Evolutionary conservation across 37 sponge, comb jelly and placozoan species (phyloP).

Genomic region (Hexactinellida sp.): DNA sequence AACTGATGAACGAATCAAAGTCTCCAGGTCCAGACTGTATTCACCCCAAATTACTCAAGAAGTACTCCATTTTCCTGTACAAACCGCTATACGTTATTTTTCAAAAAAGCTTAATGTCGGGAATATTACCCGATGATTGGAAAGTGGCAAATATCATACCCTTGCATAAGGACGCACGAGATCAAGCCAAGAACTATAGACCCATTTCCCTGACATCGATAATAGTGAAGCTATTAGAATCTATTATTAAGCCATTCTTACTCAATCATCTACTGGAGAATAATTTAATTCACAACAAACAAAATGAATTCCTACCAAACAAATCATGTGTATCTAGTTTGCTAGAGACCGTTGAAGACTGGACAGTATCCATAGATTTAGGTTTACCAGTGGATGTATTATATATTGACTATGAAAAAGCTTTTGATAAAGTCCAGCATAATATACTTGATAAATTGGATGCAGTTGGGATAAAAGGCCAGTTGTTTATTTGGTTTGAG

Average conservation of each 20-base stretch:
- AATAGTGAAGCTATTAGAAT: slow-evolving; percentile 23
- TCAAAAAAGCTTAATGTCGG: not conserved
- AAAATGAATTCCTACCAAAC: slow-evolving; percentile 22
- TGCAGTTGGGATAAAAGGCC: slow-evolving; percentile 20
- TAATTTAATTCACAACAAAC: not conserved
- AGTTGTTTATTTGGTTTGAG: slow-evolving; percentile 18
- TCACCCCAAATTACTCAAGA: not conserved
- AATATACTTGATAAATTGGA: slow-evolving; percentile 20
- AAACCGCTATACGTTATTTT: not conserved
- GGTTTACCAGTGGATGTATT: slow-evolving; percentile 17
- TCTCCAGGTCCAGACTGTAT: not conserved
- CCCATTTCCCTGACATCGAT: slow-evolving; percentile 21
- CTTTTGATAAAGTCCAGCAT: slow-evolving; percentile 27
- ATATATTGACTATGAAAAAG: slow-evolving; percentile 25
- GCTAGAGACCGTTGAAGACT: slow-evolving; percentile 24
- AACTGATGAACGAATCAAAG: not conserved
- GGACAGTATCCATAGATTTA: slow-evolving; percentile 19
- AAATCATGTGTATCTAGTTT: slow-evolving; percentile 24
- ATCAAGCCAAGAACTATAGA: slow-evolving; percentile 27
- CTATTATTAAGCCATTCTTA: not conserved
- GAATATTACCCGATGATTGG: slow-evolving; percentile 33
- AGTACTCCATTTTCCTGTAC: not conserved
- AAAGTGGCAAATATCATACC: slow-evolving; percentile 26
- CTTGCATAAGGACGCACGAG: slow-evolving; percentile 16
- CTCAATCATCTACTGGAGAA: not conserved